Base-by-base conservation (phyloP, 2,797 vertebrate genomes). In the Micropoecilia bifurca region DNA sequence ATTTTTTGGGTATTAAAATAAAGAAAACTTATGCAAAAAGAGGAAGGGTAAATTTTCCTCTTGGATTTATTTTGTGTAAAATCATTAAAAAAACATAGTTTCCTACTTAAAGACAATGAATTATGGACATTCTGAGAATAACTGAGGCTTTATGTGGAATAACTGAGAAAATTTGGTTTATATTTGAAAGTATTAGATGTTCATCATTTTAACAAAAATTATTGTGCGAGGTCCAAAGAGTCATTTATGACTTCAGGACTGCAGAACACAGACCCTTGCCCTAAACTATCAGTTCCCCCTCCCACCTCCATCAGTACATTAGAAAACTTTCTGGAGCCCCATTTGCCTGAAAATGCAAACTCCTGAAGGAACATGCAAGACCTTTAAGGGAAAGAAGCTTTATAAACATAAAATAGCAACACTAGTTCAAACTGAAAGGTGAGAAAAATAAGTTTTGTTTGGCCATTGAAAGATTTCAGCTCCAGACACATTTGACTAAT, bases 401-500 rank as follows among this genome's bases (percentile, higher is more conserved):
- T 22, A 36, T 36, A 33, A 33, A 66, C 41, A 30, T 66, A 22
- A 68, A 68, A 22, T 18, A 41, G 63, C 63, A 68, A 39, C 9
- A 68, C 9, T 43, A 9, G 20, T 4, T 41, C 39, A 7, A 71
- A 45, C 3, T 36, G 18, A 10, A 69, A 43, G 39, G 20, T 13
- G 66, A 69, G 68, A 45, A 71, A 71, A 14, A 45, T 1, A 45
- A 28, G 25, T 28, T 8, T 28, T 25, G 20, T 50, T 39, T 25
- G 48, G 10, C 72, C 72, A 12, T 73, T 14, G 28, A 33, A 73
- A 33, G 8, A 73, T 48, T 25, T 73, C 48, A 74, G 73, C 50
- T 55, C 25, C 33, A 73, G 20, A 59, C 57, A 46, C 39, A 43
- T 43, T n/a, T n/a, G 39, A n/a, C 68, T 46, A 71, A 71, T 71